A percentile compares a stretch with the other conserved stretches of the same genome.
Conservation (phyloP, 2,797 vertebrate species). For the Lepus townsendii region DNA sequence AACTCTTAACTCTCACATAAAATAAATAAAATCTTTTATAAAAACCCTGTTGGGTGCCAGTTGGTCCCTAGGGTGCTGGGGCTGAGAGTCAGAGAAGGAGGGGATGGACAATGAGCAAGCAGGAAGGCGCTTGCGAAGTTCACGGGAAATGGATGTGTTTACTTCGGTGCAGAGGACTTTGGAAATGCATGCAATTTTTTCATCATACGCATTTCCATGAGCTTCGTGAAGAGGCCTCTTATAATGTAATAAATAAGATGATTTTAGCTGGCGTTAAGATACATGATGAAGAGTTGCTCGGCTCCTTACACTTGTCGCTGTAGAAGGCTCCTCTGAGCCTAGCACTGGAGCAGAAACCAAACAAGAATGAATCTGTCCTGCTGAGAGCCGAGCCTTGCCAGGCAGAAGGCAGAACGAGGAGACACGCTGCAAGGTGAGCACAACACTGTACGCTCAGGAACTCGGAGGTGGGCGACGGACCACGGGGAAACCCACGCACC, state of each 20-base stretch:
- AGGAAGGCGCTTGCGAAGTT: background rate
- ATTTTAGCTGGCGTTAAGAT: background rate
- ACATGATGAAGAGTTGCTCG: background rate
- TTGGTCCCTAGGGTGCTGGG: background rate
- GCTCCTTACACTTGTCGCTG: background rate
- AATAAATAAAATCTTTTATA: no score
- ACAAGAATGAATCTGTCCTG: background rate
- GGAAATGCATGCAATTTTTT: no score
- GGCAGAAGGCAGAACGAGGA: background rate
- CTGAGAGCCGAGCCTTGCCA: background rate
- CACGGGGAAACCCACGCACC: background rate
- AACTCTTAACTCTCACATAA: no score
- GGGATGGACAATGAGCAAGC: background rate
- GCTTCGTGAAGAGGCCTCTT: no score
- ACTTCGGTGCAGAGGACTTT: no score
- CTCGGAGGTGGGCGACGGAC: background rate
- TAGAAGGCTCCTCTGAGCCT: background rate
- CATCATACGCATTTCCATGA: no score
- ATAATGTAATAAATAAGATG: background rate
- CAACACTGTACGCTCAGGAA: background rate
- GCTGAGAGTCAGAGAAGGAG: background rate
- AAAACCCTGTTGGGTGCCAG: background rate
- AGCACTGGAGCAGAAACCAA: background rate
- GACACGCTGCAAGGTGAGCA: background rate
- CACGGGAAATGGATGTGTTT: no score